Percentiles rank a stretch among this genome's conserved stretches.
Conservation (phyloP, 2,888 invertebrate species). For the Cremastobaeus sp. region DNA sequence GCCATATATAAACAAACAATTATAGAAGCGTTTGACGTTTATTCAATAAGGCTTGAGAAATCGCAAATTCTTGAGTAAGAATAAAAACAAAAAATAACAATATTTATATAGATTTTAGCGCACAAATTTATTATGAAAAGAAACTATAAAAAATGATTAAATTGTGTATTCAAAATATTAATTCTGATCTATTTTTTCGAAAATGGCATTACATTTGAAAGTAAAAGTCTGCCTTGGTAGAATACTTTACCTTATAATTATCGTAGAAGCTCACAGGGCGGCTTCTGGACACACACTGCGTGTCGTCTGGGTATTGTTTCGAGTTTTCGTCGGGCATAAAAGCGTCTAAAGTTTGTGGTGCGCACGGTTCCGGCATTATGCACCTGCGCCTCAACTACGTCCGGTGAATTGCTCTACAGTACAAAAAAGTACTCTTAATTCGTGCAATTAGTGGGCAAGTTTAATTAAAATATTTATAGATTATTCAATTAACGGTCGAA, state of each 20-base stretch:
- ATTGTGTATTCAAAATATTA: no score
- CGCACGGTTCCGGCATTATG: conserved; percentile 59
- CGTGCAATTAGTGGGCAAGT: neutral
- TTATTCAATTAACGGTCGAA: neutral
- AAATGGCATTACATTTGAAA: conserved; percentile 3
- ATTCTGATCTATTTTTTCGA: no score
- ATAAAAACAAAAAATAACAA: no score
- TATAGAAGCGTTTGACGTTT: no score
- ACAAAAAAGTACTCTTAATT: conserved; percentile 47
- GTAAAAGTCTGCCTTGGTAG: neutral
- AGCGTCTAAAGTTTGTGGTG: conserved; percentile 53
- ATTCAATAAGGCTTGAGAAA: no score
- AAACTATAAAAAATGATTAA: no score
- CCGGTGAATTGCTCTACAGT: conserved; percentile 56
- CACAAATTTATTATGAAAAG: no score
- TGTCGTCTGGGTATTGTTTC: conserved; percentile 71
- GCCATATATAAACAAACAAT: no score
- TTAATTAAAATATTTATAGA: neutral
- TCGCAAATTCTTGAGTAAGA: no score
- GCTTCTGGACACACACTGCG: conserved; percentile 73
- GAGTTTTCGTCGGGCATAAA: conserved; percentile 59
- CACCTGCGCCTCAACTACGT: conserved; percentile 57
- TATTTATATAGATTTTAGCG: no score
- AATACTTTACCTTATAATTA: conserved; percentile 74
- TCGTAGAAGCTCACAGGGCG: conserved; percentile 79